Percentiles rank a stretch among this genome's conserved stretches.
These are phyloP conservation scores for Aelia acuminata DNA, from an alignment of 2,888 invertebrate species.

Conservation along the genomic window DNA sequence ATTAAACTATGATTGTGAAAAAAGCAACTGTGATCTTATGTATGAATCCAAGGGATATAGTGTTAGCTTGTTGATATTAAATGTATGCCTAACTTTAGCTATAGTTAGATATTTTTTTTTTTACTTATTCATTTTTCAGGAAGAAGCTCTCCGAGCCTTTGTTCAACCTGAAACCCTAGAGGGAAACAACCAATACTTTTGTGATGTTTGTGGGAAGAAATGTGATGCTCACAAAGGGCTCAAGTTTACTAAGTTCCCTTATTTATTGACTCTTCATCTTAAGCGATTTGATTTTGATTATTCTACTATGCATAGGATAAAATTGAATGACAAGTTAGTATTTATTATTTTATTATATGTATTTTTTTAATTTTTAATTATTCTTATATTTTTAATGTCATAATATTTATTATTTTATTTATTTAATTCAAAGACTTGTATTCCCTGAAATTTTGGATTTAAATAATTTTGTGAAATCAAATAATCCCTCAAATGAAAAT, in stretches of 20 bases:
- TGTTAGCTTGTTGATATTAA: background rate
- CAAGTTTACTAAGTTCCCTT: slow-evolving; percentile 88
- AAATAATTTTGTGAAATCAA: slow-evolving; percentile 78
- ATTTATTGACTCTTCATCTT: slow-evolving; percentile 86
- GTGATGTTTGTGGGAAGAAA: slow-evolving; percentile 87
- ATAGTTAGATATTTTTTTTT: background rate
- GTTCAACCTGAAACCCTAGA: slow-evolving; percentile 87
- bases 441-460: slow-evolving; percentile 86
- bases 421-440: slow-evolving; percentile 76
- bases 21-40: background rate
- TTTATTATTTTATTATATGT: background rate
- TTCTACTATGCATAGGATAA: slow-evolving; percentile 85
- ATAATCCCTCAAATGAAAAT: slow-evolving; percentile 66
- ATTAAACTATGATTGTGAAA: background rate
- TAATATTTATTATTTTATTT: background rate
- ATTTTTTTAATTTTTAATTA: background rate
- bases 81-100: background rate
- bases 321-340: slow-evolving; percentile 86
- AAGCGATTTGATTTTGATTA: slow-evolving; percentile 94
- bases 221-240: slow-evolving; percentile 92
- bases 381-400: background rate
- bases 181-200: slow-evolving; percentile 88
- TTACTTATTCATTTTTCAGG: slow-evolving; percentile 71
- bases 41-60: background rate
- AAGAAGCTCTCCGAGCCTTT: slow-evolving; percentile 87